Conservation (phyloP, 2,888 invertebrate genomes). For the Agrotis ipsilon region DNA sequence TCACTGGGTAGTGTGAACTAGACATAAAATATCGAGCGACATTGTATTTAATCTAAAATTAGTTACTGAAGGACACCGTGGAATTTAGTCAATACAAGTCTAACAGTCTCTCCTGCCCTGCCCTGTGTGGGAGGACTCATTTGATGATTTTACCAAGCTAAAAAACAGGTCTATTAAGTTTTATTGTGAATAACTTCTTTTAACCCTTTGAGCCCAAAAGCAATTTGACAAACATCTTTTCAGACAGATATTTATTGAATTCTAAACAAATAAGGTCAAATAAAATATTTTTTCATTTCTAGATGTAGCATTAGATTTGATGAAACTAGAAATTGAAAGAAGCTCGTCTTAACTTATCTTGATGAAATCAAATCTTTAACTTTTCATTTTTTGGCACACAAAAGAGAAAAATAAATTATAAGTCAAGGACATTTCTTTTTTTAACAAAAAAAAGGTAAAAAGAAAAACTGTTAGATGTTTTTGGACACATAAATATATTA, state of each 20-base stretch:
- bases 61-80: no score
- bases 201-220: neutral
- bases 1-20: no score
- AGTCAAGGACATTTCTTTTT: no score
- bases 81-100: no score
- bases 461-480: no score
- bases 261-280: neutral
- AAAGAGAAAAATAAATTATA: neutral
- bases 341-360: neutral
- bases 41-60: no score
- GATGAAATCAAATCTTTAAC: constrained; percentile 8
- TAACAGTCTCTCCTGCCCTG: no score
- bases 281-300: constrained; percentile 1
- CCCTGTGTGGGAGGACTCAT: no score
- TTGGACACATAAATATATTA: neutral
- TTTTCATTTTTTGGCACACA: neutral
- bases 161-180: neutral
- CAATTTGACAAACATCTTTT: constrained; percentile 6
- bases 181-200: neutral
- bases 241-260: neutral
- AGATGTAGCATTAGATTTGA: constrained; percentile 11
- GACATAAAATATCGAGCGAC: no score
- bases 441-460: no score
- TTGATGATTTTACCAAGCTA: no score
- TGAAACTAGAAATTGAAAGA: constrained; percentile 13